Percentiles rank a stretch among this genome's conserved stretches.
Conservation (phyloP, 2,888 invertebrate genomes). For the Dastarcus helophoroides region DNA sequence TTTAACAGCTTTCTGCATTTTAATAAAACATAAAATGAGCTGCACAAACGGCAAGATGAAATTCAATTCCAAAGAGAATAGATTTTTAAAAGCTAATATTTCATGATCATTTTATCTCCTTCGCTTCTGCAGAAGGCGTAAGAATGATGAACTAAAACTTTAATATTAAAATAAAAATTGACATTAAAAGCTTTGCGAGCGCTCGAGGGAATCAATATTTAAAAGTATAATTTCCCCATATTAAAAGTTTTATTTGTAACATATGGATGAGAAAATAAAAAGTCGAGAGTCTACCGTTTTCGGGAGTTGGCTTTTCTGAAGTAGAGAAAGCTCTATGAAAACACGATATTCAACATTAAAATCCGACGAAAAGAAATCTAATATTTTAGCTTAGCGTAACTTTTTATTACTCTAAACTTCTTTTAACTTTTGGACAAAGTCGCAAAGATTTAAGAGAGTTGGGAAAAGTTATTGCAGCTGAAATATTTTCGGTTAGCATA, state of each 20-base stretch:
- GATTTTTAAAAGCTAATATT: too few relatives aligned
- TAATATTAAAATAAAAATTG: conserved; percentile 11
- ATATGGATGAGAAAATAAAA: conserved; percentile 19
- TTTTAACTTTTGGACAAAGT: conserved; percentile 12
- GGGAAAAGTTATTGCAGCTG: not conserved
- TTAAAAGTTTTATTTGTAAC: conserved; percentile 24
- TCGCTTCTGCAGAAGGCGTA: too few relatives aligned
- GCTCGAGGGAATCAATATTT: not conserved
- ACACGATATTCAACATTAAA: conserved; percentile 21
- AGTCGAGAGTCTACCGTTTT: conserved; percentile 9
- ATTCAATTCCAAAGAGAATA: too few relatives aligned
- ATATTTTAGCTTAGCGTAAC: conserved; percentile 4
- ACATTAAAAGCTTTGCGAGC: conserved; percentile 6
- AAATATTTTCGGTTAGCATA: not conserved
- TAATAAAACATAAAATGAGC: too few relatives aligned
- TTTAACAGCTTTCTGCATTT: too few relatives aligned
- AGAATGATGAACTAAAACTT: too few relatives aligned
- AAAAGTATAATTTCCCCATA: conserved; percentile 20
- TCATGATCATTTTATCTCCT: too few relatives aligned
- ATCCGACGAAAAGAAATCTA: conserved; percentile 4
- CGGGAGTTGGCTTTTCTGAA: conserved; percentile 14
- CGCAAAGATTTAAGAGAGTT: conserved; percentile 11
- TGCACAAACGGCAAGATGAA: too few relatives aligned
- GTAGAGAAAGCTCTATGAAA: conserved; percentile 17
- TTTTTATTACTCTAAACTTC: conserved; percentile 15